Evolutionary conservation across 2,888 invertebrate genomes (phyloP).

Genomic region (Cerceris rybyensis): DNA sequence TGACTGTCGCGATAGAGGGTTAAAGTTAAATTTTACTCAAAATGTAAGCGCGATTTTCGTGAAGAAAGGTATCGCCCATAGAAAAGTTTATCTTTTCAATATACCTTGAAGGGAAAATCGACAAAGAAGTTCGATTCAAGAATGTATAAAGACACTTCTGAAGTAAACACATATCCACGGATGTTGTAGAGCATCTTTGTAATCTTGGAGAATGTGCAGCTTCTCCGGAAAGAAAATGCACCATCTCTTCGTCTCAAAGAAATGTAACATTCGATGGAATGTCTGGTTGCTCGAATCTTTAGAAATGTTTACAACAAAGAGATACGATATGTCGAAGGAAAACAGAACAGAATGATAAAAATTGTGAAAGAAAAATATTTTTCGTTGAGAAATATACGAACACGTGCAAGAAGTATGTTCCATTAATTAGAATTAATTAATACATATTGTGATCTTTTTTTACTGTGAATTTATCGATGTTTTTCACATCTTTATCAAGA

Average conservation of each 20-base stretch:
- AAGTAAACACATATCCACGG: conserved; percentile 2
- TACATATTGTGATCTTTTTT: no score
- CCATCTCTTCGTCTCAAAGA: neutral
- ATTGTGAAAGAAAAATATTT: neutral
- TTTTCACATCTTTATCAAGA: no score
- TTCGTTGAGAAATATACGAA: no score
- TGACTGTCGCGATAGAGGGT: no score
- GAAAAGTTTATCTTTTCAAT: no score
- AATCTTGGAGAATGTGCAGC: conserved; percentile 10
- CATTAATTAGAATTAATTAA: no score
- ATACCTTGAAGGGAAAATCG: no score
- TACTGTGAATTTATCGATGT: no score
- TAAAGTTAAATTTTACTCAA: no score
- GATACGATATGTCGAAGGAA: neutral
- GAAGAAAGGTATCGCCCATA: no score
- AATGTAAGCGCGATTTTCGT: no score
- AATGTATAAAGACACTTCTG: neutral
- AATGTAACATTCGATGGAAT: conserved; percentile 9
- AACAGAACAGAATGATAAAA: neutral
- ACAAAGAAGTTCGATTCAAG: neutral
- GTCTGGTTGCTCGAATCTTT: neutral
- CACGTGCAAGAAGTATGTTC: no score
- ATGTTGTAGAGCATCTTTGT: conserved; percentile 4
- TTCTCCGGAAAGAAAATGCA: neutral
- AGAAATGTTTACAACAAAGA: neutral